These are phyloP conservation scores for Megaceryle torquata DNA, from an alignment of 2,113 vertebrate species.

Conservation along the genomic window DNA sequence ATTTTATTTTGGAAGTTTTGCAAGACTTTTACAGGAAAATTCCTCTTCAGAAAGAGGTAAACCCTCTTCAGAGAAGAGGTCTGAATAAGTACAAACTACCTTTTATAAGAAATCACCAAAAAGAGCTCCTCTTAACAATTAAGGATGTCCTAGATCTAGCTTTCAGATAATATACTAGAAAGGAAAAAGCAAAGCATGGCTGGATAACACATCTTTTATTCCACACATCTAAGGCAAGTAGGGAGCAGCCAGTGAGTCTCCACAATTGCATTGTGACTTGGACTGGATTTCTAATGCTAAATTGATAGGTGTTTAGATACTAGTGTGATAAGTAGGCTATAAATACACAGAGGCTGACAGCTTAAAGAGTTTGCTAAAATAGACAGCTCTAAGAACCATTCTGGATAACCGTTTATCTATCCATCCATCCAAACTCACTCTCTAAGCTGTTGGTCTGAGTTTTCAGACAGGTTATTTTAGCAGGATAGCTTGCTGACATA, in stretches of 20 bases:
- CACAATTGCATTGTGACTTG: neutral
- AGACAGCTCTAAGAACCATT: neutral
- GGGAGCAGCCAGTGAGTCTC: neutral
- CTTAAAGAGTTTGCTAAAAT: slow-evolving; percentile 41
- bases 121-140: neutral
- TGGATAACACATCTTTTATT: slow-evolving; percentile 5
- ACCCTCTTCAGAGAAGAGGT: neutral
- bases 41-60: neutral
- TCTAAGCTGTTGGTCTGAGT: slow-evolving; percentile 9
- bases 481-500: neutral
- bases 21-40: neutral
- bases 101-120: neutral
- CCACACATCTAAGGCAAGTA: neutral
- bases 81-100: neutral
- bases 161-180: neutral
- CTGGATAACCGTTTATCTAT: slow-evolving; percentile 8
- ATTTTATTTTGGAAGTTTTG: neutral
- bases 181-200: neutral
- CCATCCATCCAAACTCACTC: slow-evolving; percentile 18
- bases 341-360: slow-evolving; percentile 38
- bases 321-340: slow-evolving; percentile 16
- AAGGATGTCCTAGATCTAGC: neutral
- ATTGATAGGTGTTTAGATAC: slow-evolving; percentile 41
- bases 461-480: slow-evolving; percentile 34
- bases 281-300: slow-evolving; percentile 51